Base-by-base conservation (phyloP, 1,140 invertebrate genomes). In the Saccostrea glomerata region DNA sequence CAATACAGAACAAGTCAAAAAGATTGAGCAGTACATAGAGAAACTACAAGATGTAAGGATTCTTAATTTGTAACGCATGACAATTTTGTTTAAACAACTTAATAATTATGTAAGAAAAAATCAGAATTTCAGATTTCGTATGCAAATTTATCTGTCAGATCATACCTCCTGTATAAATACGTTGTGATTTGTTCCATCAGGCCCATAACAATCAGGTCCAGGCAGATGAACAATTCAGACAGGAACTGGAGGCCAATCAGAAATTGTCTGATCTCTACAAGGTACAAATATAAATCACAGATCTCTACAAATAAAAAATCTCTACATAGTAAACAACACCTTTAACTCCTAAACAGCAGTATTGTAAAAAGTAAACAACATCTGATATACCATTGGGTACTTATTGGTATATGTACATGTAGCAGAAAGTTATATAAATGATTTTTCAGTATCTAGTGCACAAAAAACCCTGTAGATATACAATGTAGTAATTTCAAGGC, bases 241-340 rank as follows among this genome's bases (percentile, higher is more conserved):
- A 97, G 91, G 98, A 99, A 96, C 95, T 98, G 17, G 96, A 97
- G 90, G 97, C 97, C 0, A 98, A 98, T 95, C 97, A 96, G 0
- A 97, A 97, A 96, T 94, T 99, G n/a, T 96, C 97, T 12, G 97
- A 97, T 90, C 94, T 98, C 4, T 98, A 98, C 92, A 98, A 98
- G 95, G 96, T 95, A 86, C 82, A 85, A 47, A 47, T 36, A n/a
- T 3, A 3, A 47, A 47, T 6, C 2, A 2, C 40, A 3, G 40
- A 3, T 47, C 2, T 6, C 6, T 47, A 47, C 6, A 47, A 47
- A 47, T 47, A 2, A 47, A 2, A 47, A 6, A 47, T 47, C 40
- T 47, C 40, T 47, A 47, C 40, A 47, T 3, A 6, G 40, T 47
- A 47, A 47, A 47, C 6, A 47, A 47, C 6, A 6, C 40, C 40